Base-by-base conservation (phyloP, 2,113 vertebrate species). In the Emydura subglobosa region DNA sequence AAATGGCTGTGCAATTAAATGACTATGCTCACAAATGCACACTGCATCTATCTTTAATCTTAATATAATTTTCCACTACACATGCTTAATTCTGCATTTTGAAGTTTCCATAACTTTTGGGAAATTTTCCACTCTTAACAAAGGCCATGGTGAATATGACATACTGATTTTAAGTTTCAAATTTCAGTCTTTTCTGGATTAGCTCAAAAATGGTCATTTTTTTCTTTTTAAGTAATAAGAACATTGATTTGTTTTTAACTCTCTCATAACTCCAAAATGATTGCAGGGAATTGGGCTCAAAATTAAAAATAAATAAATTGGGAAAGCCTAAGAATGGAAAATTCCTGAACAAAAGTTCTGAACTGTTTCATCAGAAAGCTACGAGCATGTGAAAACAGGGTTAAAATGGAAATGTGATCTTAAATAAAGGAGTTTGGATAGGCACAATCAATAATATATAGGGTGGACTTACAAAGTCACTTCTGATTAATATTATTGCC, bases 91-190 rank as follows among this genome's bases (percentile, higher is more conserved):
- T 27, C 49, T 87, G 4, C 3, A 22, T 74, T 74, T 42, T 74
- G n/a, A 42, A 74, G 42, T 24, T 74, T 74, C 16, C 39, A 22
- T 42, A 14, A 16, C 1, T 68, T 89, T 2, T 3, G 3, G 59
- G 14, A 65, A 65, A 34, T 16, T 65, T 65, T 65, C 34, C 78
- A 83, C 7, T 0, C 0, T 42, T 5, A 4, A n/a, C 7, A 0
- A 0, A 19, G 3, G 4, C 14, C 27, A 87, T 22, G 31, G 1
- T 74, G 47, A 47, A 31, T 13, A 79, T 49, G 59, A 65, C 59
- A 81, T 24, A 29, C 21, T 76, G 42, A 86, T n/a, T 31, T 31
- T 59, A 31, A 12, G 10, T 84, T 80, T 89, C 31, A n/a, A 42
- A 42, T 90, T 86, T 85, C n/a, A 68, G 3, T 34, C 1, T 57